These are phyloP conservation scores for Solenodon paradoxus DNA, from an alignment of 2,113 vertebrate species.

Conservation along the genomic window DNA sequence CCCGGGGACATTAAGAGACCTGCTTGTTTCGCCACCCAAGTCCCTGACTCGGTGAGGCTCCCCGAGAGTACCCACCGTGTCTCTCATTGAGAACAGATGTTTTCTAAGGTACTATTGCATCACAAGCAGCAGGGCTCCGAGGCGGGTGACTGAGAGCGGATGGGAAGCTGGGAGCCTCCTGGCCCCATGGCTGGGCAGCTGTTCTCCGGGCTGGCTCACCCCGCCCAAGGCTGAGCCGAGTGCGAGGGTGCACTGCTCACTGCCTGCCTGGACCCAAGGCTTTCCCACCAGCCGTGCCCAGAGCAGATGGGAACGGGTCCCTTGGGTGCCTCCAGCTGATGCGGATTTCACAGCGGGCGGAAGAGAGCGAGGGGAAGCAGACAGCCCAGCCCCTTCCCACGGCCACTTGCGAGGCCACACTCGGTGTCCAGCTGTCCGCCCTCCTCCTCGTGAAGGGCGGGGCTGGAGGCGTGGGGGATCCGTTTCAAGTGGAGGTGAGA, in stretches of 20 bases:
- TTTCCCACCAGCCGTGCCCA: slow-evolving; percentile 61
- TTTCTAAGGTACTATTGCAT: slow-evolving; percentile 46
- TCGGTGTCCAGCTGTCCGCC: slow-evolving; percentile 55
- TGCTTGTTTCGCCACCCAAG: background rate
- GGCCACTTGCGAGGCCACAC: slow-evolving; percentile 54
- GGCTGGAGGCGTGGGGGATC: background rate
- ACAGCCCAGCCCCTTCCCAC: slow-evolving; percentile 56
- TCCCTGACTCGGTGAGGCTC: background rate
- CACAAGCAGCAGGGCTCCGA: slow-evolving; percentile 36
- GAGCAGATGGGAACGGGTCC: slow-evolving; percentile 67
- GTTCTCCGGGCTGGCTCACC: slow-evolving; percentile 42
- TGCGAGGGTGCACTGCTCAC: too few species aligned
- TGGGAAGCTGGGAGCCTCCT: background rate
- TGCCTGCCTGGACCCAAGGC: background rate
- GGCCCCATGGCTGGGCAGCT: slow-evolving; percentile 47
- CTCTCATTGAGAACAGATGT: slow-evolving; percentile 50
- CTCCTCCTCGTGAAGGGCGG: background rate
- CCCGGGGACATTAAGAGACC: background rate
- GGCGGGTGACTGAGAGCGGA: slow-evolving; percentile 4
- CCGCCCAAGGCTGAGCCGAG: background rate
- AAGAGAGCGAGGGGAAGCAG: slow-evolving; percentile 45
- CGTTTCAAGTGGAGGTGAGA: background rate
- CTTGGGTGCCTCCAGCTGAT: slow-evolving; percentile 64
- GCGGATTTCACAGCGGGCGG: slow-evolving; percentile 66
- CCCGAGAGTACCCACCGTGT: background rate